Evolutionary conservation across 2,113 vertebrate genomes (phyloP), one percentile per base, ranked within the genome.

Genomic region (Prinia subflava): DNA sequence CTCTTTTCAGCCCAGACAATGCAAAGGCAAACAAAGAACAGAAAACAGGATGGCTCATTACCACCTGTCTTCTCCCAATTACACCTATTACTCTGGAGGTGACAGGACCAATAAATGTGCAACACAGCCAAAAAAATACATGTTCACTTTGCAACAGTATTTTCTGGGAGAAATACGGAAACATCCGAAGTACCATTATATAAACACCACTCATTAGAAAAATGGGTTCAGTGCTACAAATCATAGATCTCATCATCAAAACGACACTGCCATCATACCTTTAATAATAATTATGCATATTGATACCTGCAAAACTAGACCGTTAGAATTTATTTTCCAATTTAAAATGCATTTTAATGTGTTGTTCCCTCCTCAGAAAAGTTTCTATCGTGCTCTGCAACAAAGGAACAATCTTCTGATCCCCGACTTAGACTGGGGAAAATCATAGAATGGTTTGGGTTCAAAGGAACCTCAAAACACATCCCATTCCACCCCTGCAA

Each of bases 1-100:
- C 88, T 94, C 85, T 88, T 93, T 88, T 96, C 68, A 83, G 55
- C 53, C 78, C 50, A 79, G 70, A 64, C 39, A 76, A 55, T 11
- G 46, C 67, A 41, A 62, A 65, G 47, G 60, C 59, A 90, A 73
- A 67, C n/a, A 76, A 83, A 87, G 78, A 71, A 60, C 33, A 27
- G 55, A 46, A 78, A 89, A 9, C 53, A 77, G 67, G 65, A 67
- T 15, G 39, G 75, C 56, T 90, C 85, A 49, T 80, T 67, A 47
- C 50, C 83, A 77, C 87, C 75, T 52, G 27, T 47, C 79, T 62
- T 50, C 35, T 62, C 83, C 55, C 79, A 86, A n/a, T 90, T 88
- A 90, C 35, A 63, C 35, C 17, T 59, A 30, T 41, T 63, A 37
- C 47, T 90, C 71, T 46, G n/a, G 59, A 92, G 92, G 56, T 6